Evolutionary conservation across 2,888 invertebrate species (phyloP), one percentile per base, ranked within the genome.

Genomic region (Dichetophora obliterata): DNA sequence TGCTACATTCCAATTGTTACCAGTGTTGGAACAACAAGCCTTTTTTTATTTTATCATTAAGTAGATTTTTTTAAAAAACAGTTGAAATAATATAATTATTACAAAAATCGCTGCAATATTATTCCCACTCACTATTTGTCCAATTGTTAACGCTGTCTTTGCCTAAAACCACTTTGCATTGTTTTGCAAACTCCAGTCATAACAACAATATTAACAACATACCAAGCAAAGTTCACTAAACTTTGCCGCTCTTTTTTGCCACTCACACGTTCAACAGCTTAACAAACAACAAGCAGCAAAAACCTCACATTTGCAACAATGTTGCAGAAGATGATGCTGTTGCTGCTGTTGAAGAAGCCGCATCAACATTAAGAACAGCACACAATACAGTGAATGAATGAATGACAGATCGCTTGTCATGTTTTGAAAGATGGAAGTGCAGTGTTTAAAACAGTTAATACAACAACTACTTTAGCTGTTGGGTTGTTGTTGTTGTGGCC

Each of bases 391-490:
- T 14, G 27, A 59, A 24, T 59, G 59, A 65, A 37, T 37, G 37
- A 59, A 11, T 14, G 27, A 65, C 65, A 65, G 65, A 34, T 65
- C 37, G 31, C 63, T 34, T 16, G 63, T 34, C 34, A 65, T 65
- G 34, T 65, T 65, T 65, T 54, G 54, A 34, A 65, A 34, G 19
- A 6, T 34, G 19, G 27, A 59, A 59, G 27, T 22, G 24, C 27
- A 14, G 24, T 22, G 16, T 14, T 27, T 27, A 59, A 54, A 19
- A 24, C 2, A 1, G 5, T 16, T 5, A 61, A 54, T 8, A 65
- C 65, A 65, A 65, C 65, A 37, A 65, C 65, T 37, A n/a, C 65
- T n/a, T n/a, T n/a, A 65, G 8, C 50, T 68, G 8, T 24, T 27
- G n/a, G 5, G 31, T 31, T 52, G n/a, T 69, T 65, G 37, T n/a